Percentiles rank a stretch among this genome's conserved stretches.
Conservation (phyloP, 35 echinoderm and acorn worm genomes). For the Holothuria glaberrima region DNA sequence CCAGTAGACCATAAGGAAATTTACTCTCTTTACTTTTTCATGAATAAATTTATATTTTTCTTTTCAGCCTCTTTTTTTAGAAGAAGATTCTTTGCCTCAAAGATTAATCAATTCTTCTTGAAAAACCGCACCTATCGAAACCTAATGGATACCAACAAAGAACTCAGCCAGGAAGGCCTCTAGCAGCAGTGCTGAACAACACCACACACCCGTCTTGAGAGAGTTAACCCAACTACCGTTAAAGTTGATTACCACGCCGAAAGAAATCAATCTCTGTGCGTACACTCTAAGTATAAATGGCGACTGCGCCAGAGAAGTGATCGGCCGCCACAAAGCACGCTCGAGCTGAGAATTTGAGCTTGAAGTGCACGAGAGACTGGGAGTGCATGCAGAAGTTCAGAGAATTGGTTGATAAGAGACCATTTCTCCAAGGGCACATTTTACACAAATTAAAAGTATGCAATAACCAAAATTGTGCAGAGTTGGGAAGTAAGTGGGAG, state of each 20-base stretch:
- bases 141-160: constrained; percentile 35
- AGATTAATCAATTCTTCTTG: constrained; percentile 31
- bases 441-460: constrained; percentile 41
- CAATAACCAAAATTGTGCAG: background rate
- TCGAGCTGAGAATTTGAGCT: constrained; percentile 12
- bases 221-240: constrained; percentile 21
- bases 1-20: no score
- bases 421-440: constrained; percentile 33
- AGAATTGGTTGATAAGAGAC: background rate
- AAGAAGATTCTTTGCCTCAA: no score
- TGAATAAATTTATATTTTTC: no score
- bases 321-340: constrained; percentile 30
- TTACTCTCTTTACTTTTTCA: no score
- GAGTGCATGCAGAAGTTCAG: background rate
- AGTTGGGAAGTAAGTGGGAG: no score
- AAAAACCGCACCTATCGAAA: constrained; percentile 33
- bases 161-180: background rate
- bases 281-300: background rate
- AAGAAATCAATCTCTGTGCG: constrained; percentile 41
- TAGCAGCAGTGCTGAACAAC: background rate
- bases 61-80: no score
- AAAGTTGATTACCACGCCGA: constrained; percentile 47
- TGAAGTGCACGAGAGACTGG: background rate
- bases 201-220: constrained; percentile 16
- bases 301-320: background rate